Evolutionary conservation across 2,113 vertebrate species (phyloP), one percentile per base, ranked within the genome.

Genomic region (Petroica traversi): DNA sequence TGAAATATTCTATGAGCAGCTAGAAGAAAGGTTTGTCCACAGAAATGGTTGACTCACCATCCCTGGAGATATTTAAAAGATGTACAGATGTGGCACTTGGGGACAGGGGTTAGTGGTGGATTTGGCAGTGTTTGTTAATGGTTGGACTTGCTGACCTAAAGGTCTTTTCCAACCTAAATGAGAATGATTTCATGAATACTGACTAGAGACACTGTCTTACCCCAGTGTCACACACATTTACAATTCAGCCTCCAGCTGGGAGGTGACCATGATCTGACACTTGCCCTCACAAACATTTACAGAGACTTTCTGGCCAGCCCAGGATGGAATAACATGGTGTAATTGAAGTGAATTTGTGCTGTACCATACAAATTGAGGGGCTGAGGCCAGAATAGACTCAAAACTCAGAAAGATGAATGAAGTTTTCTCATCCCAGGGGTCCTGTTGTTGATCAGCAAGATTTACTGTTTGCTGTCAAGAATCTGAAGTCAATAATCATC

Each of bases 381-480:
- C 17, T 33, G 83, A 54, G 55, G 38, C 29, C 40, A 49, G 28
- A 63, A 33, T 2, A 64, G 80, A 9, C 46, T 76, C 72, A 89
- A 89, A 87, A 84, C 57, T 89, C n/a, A 67, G 58, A 78, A 83
- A 61, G 68, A 83, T 83, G 34, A 55, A 49, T 38, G 51, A 92
- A 71, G 55, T 34, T 69, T 87, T 88, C 46, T 91, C 28, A 41
- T 95, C 61, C 34, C n/a, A 41, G 55, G 62, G 6, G 15, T 51
- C 24, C 38, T 85, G 43, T n/a, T n/a, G n/a, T 38, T 91, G 71
- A 82, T 92, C 14, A 66, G 49, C 57, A 85, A 92, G 73, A 85
- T 89, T 96, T 95, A 89, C 84, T 73, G 41, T 88, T 82, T 59
- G 38, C 51, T 82, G 9, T 74, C 62, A 88, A 88, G 85, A 91